A percentile compares a stretch with the other conserved stretches of the same genome.
Evolutionary conservation across 2,113 vertebrate genomes (phyloP).

Genomic region (Atrichornis clamosus): DNA sequence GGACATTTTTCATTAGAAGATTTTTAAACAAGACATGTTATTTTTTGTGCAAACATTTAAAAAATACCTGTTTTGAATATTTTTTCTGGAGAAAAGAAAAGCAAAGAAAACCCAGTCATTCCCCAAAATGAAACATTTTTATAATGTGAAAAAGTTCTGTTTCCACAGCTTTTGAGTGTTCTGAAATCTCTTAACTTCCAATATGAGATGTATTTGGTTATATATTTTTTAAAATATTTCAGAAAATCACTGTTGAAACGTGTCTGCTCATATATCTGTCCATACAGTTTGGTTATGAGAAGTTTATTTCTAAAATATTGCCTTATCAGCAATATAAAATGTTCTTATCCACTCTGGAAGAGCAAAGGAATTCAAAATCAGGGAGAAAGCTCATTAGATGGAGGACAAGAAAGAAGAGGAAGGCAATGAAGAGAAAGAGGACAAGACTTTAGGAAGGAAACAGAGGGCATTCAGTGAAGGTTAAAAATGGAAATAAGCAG

Average conservation of each 20-base stretch:
- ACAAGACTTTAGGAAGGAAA: neutral
- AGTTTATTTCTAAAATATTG: neutral
- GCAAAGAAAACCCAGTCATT: neutral
- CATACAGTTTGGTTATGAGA: neutral
- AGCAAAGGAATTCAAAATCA: neutral
- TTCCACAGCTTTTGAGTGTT: neutral
- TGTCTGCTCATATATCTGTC: neutral
- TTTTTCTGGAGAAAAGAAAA: neutral
- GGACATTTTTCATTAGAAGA: neutral
- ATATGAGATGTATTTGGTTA: neutral
- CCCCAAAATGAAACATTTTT: neutral
- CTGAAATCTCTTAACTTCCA: neutral
- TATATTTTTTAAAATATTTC: neutral
- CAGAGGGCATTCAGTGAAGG: neutral
- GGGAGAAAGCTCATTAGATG: neutral
- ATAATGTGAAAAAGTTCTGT: neutral
- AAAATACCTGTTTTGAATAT: neutral
- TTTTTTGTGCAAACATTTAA: neutral
- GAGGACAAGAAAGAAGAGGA: neutral
- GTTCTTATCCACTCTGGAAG: neutral
- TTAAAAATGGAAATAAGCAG: neutral
- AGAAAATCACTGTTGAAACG: neutral
- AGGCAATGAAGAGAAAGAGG: neutral
- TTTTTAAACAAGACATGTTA: neutral
- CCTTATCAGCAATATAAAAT: neutral